Conservation (phyloP, 2,888 invertebrate genomes). For the Anticlea derivata region DNA sequence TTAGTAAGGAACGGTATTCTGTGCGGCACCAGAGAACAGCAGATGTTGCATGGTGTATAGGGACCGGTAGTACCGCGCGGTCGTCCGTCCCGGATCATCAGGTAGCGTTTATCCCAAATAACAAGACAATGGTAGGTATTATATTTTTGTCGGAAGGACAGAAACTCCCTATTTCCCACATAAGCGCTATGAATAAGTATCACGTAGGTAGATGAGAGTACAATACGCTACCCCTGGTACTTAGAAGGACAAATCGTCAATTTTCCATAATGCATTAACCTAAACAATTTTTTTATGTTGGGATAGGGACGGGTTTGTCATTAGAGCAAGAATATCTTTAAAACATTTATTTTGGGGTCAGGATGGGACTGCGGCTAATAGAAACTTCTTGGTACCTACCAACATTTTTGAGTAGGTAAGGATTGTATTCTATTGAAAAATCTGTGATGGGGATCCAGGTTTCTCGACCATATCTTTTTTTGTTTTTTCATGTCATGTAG, state of each 20-base stretch:
- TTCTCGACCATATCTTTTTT: not conserved
- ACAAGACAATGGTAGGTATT: conserved; percentile 72
- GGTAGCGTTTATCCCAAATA: conserved; percentile 19
- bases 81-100: conserved; percentile 5
- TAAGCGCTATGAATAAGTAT: conserved; percentile 1
- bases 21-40: conserved; percentile 2
- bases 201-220: conserved; percentile 9
- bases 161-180: not conserved
- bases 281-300: conserved; percentile 18
- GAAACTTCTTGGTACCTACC: conserved; percentile 15
- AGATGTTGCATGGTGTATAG: conserved; percentile 7
- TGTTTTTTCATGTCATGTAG: too few species aligned
- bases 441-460: not conserved
- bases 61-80: not conserved
- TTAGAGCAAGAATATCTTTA: conserved; percentile 4
- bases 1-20: conserved; percentile 2
- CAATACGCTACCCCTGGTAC: conserved; percentile 19
- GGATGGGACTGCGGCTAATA: conserved; percentile 3
- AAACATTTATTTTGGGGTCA: conserved; percentile 4
- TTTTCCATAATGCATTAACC: conserved; percentile 7
- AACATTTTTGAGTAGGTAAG: conserved; percentile 5
- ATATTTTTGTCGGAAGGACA: conserved; percentile 5
- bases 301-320: conserved; percentile 2
- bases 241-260: conserved; percentile 15
- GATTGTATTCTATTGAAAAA: conserved; percentile 1